Evolutionary conservation across 2,888 invertebrate genomes (phyloP), one percentile per base, ranked within the genome.

Genomic region (Apotomis turbidana): DNA sequence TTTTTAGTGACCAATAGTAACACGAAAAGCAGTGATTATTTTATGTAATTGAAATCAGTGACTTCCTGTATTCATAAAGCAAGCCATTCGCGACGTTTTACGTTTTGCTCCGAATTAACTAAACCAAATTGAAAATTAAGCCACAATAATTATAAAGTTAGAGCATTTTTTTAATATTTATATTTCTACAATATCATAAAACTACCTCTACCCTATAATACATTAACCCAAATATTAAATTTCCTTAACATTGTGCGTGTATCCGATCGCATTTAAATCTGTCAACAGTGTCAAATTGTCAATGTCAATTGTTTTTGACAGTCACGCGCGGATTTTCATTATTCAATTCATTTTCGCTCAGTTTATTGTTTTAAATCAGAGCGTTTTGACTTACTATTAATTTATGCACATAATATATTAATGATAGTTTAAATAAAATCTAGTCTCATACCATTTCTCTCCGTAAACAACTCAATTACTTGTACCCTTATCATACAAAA

Each of bases 311-410:
- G 13, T 27, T 51, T 64, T 68, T 72, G 68, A 73, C 69, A 73
- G 55, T 69, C 69, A 64, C 69, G 72, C 72, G 72, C 72, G 72
- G 68, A 58, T 63, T 62, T 68, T 63, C 51, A 58, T 68, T 72
- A 66, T 49, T 54, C 9, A 41, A 38, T 61, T 10, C 44, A 15
- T 15, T 54, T 68, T 54, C 5, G 41, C 5, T 41, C 27, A 68
- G 61, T 46, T 68, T 68, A 54, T 9, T 10, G n/a, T 55, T 58
- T 44, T 36, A 46, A 51, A 63, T 51, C 9, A 10, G 6, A 36
- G 13, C 38, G 12, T 55, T 57, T 27, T 64, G 15, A 10, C 4
- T 13, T 55, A 12, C 27, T 44, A 27, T 46, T 44, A 44, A 9
- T 44, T 44, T 13, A 49, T 10, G 9, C 10, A 46, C 66, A 57